phyloP scores from a whole-genome alignment of 2,797 vertebrate species.

The Coreius guichenoti region DNA sequence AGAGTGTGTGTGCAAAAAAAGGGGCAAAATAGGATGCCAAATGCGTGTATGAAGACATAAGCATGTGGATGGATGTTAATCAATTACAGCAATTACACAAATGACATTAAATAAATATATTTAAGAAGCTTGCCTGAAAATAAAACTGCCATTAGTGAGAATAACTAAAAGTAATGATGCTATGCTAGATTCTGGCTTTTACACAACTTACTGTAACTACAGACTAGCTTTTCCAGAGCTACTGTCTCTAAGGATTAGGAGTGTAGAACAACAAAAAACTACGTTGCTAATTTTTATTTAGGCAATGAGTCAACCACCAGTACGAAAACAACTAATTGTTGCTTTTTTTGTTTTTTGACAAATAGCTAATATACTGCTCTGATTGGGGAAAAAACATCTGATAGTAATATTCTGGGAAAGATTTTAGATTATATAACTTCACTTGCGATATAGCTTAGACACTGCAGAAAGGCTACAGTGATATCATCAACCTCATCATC shows the following conservation, averaged over 20 bases:
- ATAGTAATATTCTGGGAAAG: background rate
- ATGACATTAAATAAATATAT: constrained; percentile 3
- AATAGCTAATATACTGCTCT: background rate
- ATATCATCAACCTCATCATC: constrained; percentile 4
- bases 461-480: background rate
- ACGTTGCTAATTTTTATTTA: background rate
- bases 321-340: background rate
- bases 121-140: background rate
- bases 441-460: background rate
- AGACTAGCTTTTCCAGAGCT: constrained; percentile 9
- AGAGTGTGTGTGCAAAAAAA: constrained; percentile 10
- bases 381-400: background rate
- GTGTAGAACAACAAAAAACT: background rate
- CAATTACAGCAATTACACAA: background rate
- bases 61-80: background rate
- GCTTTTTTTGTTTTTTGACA: background rate
- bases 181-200: background rate
- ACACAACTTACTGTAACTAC: background rate
- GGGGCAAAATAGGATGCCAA: background rate
- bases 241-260: background rate
- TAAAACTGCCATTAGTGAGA: background rate
- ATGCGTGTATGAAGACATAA: constrained; percentile 17
- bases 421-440: background rate
- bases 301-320: background rate
- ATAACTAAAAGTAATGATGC: background rate